Evolutionary conservation across 2,888 invertebrate genomes (phyloP).

Genomic region (Nomada goodeniana): DNA sequence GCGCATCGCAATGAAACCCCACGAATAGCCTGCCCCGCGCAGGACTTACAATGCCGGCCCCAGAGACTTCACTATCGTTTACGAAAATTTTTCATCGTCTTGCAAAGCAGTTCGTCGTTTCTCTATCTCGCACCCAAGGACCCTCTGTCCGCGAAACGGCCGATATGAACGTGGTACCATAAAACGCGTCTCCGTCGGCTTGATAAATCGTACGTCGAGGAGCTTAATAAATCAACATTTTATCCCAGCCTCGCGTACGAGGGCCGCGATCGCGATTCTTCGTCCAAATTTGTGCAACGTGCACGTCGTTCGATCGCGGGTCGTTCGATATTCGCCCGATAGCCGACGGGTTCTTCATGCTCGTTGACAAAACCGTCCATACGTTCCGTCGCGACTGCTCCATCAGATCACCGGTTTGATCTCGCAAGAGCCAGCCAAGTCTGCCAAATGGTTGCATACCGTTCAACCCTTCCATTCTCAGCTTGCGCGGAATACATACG

Average conservation of each 20-base stretch:
- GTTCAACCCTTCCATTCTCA: conserved; percentile 29
- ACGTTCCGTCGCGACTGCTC: conserved; percentile 59
- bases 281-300: background rate
- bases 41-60: no score
- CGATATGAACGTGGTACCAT: no score
- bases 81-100: no score
- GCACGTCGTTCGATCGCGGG: background rate
- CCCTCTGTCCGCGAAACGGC: no score
- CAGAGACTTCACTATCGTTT: no score
- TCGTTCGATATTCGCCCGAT: conserved; percentile 15
- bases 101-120: no score
- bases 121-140: no score
- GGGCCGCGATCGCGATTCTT: background rate
- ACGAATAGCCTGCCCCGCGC: no score
- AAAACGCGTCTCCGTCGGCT: no score
- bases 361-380: conserved; percentile 54
- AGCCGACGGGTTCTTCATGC: conserved; percentile 24
- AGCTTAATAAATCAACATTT: no score
- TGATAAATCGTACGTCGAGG: no score
- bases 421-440: conserved; percentile 64
- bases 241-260: background rate
- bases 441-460: conserved; percentile 66
- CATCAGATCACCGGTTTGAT: conserved; percentile 70
- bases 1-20: no score
- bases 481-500: conserved; percentile 15